phyloP scores from a whole-genome alignment of 1,140 invertebrate species.

The Archegozetes longisetosus region DNA sequence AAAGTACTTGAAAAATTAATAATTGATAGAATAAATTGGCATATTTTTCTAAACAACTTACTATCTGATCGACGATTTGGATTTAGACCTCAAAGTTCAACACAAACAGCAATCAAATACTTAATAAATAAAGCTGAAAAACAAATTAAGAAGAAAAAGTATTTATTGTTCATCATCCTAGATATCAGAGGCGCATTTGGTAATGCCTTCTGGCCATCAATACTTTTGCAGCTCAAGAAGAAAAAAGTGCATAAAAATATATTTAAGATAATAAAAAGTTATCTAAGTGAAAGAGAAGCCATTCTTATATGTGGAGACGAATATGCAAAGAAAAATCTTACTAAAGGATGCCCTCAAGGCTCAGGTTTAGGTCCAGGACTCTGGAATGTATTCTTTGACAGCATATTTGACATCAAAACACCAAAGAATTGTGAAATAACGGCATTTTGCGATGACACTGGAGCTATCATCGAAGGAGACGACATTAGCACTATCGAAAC shows the following conservation, averaged over 20 bases:
- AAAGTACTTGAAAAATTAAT: constrained; percentile 13
- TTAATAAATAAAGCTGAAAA: neutral
- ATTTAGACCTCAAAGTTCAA: constrained; percentile 3
- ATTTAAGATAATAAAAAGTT: neutral
- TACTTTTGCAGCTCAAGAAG: neutral
- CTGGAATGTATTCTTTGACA: constrained; percentile 13
- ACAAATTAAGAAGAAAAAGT: neutral
- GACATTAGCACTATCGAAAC: too few species aligned
- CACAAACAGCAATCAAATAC: neutral
- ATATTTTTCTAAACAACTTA: neutral
- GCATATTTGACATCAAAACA: too few species aligned
- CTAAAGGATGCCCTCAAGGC: constrained; percentile 7
- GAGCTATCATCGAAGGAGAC: too few species aligned
- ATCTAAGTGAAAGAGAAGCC: neutral
- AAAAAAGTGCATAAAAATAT: neutral
- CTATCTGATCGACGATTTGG: constrained; percentile 8
- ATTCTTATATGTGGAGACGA: neutral
- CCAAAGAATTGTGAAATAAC: too few species aligned
- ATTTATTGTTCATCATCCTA: neutral
- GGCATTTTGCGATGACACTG: too few species aligned
- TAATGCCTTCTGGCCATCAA: neutral
- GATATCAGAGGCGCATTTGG: constrained; percentile 1
- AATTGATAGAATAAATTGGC: neutral
- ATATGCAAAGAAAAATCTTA: neutral
- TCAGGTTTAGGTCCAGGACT: constrained; percentile 7